phyloP scores from a whole-genome alignment of 2,888 invertebrate genomes.

The Ophonus ardosiacus region DNA sequence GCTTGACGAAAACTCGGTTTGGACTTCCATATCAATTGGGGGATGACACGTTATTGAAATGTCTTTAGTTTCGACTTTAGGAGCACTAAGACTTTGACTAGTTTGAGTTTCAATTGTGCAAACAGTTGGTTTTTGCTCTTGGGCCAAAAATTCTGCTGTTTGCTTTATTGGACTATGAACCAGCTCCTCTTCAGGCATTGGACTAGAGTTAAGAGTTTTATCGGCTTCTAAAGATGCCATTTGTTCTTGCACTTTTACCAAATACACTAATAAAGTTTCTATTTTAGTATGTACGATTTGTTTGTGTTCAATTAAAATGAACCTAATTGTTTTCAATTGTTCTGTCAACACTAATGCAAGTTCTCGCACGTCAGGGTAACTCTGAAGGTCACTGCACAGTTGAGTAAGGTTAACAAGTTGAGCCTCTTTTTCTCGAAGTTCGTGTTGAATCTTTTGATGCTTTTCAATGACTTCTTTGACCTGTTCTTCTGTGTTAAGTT shows the following conservation, averaged over 20 bases:
- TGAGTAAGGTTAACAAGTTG: constrained; percentile 76
- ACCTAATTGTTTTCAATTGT: constrained; percentile 79
- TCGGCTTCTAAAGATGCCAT: constrained; percentile 79
- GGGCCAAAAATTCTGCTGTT: constrained; percentile 66
- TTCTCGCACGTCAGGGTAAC: constrained; percentile 75
- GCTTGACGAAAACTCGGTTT: constrained; percentile 73
- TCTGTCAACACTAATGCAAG: constrained; percentile 76
- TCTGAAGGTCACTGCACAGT: constrained; percentile 76
- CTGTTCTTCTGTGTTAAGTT: constrained; percentile 69
- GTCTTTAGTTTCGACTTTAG: constrained; percentile 75
- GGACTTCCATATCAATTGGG: constrained; percentile 80
- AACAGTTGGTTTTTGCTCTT: constrained; percentile 68
- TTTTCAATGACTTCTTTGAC: constrained; percentile 71
- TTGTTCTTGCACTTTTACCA: constrained; percentile 73
- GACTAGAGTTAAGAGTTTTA: constrained; percentile 83
- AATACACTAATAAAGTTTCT: constrained; percentile 77
- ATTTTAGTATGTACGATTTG: constrained; percentile 80
- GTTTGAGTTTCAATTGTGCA: constrained; percentile 83
- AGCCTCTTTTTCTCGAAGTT: constrained; percentile 76
- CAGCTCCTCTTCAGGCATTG: constrained; percentile 85
- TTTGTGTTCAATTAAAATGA: constrained; percentile 81
- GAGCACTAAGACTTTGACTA: constrained; percentile 79
- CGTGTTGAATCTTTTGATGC: constrained; percentile 71
- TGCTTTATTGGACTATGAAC: constrained; percentile 69
- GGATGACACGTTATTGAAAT: constrained; percentile 78